These are phyloP conservation scores for Neostethus bicornis DNA, from an alignment of 2,797 vertebrate species.

Conservation along the genomic window DNA sequence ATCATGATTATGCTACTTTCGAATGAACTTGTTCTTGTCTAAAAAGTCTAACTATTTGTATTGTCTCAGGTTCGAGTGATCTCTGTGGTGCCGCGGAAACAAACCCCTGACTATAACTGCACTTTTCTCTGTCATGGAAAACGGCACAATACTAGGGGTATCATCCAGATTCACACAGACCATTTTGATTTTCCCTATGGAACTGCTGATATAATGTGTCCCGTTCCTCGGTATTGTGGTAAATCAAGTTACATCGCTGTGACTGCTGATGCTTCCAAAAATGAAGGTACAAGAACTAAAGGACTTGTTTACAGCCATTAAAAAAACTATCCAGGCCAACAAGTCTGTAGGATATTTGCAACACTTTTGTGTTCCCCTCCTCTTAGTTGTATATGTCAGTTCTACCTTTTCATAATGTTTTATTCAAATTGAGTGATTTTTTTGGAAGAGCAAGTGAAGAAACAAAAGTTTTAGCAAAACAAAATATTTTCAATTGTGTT, in stretches of 20 bases:
- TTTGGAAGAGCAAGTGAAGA: not conserved
- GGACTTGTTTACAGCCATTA: not conserved
- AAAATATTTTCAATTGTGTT: not conserved
- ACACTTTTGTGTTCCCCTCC: too few relatives aligned
- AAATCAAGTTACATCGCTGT: not conserved
- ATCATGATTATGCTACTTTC: too few relatives aligned
- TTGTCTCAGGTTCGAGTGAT: conserved; percentile 13
- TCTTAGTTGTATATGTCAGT: too few relatives aligned
- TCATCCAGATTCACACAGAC: not conserved
- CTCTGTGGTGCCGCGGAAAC: not conserved
- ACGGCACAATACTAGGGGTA: not conserved
- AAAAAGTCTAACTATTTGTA: too few relatives aligned
- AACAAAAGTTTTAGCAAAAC: not conserved
- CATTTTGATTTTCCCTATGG: conserved; percentile 1
- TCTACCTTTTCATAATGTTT: too few relatives aligned
- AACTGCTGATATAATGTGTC: conserved; percentile 5
- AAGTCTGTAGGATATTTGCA: not conserved
- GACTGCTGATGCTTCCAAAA: too few relatives aligned
- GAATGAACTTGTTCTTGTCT: too few relatives aligned
- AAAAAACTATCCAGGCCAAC: not conserved
- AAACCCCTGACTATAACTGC: not conserved
- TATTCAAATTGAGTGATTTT: too few relatives aligned
- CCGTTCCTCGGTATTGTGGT: not conserved
- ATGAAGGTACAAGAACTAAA: too few relatives aligned
- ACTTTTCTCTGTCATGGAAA: not conserved